Evolutionary conservation across 1,140 invertebrate genomes (phyloP).

Genomic region (Drosophila pandora): DNA sequence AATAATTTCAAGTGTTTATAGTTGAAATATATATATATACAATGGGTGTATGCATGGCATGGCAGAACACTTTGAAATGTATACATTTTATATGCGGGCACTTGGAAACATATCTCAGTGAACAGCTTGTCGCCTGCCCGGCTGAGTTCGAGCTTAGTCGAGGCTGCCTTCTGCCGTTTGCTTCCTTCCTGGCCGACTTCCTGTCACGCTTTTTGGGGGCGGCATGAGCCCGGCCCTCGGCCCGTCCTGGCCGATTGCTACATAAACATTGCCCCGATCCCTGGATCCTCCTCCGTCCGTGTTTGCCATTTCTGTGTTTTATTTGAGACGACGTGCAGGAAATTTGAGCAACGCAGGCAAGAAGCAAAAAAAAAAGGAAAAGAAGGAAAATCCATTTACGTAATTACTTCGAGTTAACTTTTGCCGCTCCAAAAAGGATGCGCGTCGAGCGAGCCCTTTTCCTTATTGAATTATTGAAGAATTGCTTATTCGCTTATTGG

Average conservation of each 20-base stretch:
- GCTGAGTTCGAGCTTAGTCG: constrained; percentile 42
- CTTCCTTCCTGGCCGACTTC: constrained; percentile 74
- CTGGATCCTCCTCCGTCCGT: constrained; percentile 14
- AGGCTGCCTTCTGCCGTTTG: constrained; percentile 37
- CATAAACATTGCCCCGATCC: constrained; percentile 65
- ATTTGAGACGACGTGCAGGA: constrained; percentile 70
- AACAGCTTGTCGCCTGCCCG: constrained; percentile 45
- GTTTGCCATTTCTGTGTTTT: constrained; percentile 49
- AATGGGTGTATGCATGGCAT: background rate
- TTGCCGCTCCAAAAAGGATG: constrained; percentile 40
- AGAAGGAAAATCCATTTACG: constrained; percentile 75
- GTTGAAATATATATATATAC: constrained; percentile 14
- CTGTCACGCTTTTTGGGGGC: constrained; percentile 67
- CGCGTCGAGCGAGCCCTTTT: constrained; percentile 39
- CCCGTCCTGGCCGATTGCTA: constrained; percentile 40
- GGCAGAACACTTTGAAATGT: constrained; percentile 11
- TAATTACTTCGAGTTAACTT: constrained; percentile 79
- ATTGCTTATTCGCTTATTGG: constrained; percentile 72
- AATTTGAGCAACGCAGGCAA: constrained; percentile 71
- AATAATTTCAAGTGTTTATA: constrained; percentile 55
- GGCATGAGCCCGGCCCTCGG: background rate
- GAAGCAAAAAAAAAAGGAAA: background rate
- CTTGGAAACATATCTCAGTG: constrained; percentile 26
- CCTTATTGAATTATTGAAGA: constrained; percentile 69
- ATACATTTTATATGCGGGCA: constrained; percentile 33